Base-by-base conservation (phyloP, 2,888 invertebrate genomes). In the Gryllus longicercus region DNA sequence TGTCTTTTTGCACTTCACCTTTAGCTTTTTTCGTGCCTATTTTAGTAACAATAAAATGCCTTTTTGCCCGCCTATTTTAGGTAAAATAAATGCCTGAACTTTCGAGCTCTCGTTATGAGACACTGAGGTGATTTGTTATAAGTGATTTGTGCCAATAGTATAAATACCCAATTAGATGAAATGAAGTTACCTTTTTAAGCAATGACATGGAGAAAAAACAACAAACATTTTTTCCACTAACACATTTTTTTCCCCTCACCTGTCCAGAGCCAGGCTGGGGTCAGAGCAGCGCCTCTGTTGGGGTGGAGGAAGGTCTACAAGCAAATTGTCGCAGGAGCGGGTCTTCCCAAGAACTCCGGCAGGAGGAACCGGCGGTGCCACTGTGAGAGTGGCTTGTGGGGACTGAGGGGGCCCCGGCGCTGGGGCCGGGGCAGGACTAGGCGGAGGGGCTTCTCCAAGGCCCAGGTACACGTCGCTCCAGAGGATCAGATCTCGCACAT, bases 401-500 rank as follows among this genome's bases (percentile, higher is more conserved):
- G 87, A 84, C 86, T 83, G 2, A 87, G 87, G 75, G 38, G 76
- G 51, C 11, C 77, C 76, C 18, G 51, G 14, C 14, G 50, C 51
- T 23, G 78, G 49, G 18, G 25, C 75, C n/a, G 79, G 21, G 50
- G 23, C 63, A 16, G n/a, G 18, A 74, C 74, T 25, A 82, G 83
- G 49, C 10, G 81, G 79, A 63, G 82, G 82, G 21, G 83, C 79
- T 84, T 88, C 88, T 81, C 86, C 86, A 11, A 86, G 86, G 78
- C 94, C 94, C 84, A 95, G 90, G 89, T 96, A 97, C 82, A 97
- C 92, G 83, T 94, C 94, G 83, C 92, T 90, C 97, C 97, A 98
- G 84, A 97, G 89, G 80, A 90, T 90, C 86, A 97, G 90, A 85
- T 95, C 93, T 80, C 96, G 92, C 80, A 96, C 93, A 86, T 94